Evolutionary conservation across 1,140 invertebrate genomes (phyloP).

Genomic region (Penaeus chinensis): DNA sequence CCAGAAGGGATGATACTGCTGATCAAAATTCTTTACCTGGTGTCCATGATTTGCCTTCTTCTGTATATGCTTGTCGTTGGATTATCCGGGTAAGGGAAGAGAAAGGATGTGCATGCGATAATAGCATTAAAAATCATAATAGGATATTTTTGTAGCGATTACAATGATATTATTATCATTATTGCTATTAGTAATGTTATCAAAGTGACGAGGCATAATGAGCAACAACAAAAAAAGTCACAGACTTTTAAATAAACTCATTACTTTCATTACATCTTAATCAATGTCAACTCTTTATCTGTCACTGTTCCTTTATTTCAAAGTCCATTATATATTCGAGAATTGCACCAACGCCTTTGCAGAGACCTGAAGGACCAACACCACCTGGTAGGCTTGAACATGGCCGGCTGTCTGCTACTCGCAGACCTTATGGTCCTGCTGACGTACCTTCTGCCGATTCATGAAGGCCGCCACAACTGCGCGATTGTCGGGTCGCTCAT

Average conservation of each 20-base stretch:
- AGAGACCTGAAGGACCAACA: constrained; percentile 66
- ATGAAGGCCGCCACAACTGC: constrained; percentile 60
- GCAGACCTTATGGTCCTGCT: constrained; percentile 63
- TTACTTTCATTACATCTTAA: neutral
- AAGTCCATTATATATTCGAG: neutral
- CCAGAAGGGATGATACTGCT: constrained; percentile 55
- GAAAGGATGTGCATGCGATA: neutral
- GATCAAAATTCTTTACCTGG: constrained; percentile 57
- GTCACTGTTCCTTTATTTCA: neutral
- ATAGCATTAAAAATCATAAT: neutral
- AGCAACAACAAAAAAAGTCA: too few species aligned
- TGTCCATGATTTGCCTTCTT: constrained; percentile 61
- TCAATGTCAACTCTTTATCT: neutral
- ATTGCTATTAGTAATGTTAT: too few species aligned
- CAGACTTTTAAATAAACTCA: too few species aligned
- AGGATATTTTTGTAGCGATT: neutral
- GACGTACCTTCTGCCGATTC: constrained; percentile 60
- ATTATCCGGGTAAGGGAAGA: constrained; percentile 37
- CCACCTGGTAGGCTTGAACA: constrained; percentile 65
- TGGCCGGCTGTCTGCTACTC: constrained; percentile 60
- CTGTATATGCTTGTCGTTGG: constrained; percentile 62
- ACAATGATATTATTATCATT: too few species aligned
- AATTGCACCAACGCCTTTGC: neutral
- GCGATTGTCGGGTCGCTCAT: constrained; percentile 64
- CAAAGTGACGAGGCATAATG: too few species aligned